Percentiles rank a stretch among this genome's conserved stretches.
Evolutionary conservation across 2,113 vertebrate genomes (phyloP).

Genomic region (Turdus rufiventris): DNA sequence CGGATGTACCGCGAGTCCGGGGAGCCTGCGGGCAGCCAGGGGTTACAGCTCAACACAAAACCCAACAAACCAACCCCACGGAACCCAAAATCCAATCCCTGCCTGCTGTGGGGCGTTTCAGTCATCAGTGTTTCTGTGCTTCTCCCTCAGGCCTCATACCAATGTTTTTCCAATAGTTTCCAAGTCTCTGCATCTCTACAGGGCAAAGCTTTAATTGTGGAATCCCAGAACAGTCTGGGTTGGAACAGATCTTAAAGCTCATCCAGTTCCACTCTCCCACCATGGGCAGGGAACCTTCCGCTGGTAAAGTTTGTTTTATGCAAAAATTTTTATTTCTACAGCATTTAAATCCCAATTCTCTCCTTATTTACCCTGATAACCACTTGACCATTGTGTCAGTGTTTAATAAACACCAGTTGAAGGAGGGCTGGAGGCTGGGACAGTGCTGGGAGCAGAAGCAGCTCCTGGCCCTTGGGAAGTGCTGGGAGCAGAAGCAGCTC

Average conservation of each 20-base stretch:
- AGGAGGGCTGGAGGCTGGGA: rapidly evolving
- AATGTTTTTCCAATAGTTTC: rapidly evolving
- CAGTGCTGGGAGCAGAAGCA: rapidly evolving
- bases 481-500: not conserved
- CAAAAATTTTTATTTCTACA: not conserved
- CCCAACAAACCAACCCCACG: too few relatives aligned
- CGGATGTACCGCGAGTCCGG: slow-evolving; percentile 93
- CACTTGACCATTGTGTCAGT: rapidly evolving
- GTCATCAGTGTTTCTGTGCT: rapidly evolving
- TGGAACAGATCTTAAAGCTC: not conserved
- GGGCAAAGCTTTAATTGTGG: rapidly evolving
- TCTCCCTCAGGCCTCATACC: rapidly evolving
- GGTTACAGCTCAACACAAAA: rapidly evolving
- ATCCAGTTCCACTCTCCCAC: not conserved
- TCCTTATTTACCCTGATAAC: not conserved
- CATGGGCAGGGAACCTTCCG: not conserved
- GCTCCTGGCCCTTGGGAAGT: too few relatives aligned
- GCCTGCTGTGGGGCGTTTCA: rapidly evolving
- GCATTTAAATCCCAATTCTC: not conserved
- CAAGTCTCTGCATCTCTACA: not conserved
- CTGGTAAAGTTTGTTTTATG: not conserved
- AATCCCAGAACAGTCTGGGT: not conserved
- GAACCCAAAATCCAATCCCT: rapidly evolving
- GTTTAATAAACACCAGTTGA: rapidly evolving
- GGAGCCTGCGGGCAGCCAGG: slow-evolving; percentile 72